These are phyloP conservation scores for Peromyscus nudipes DNA, from an alignment of 2,797 vertebrate genomes.

Conservation along the genomic window DNA sequence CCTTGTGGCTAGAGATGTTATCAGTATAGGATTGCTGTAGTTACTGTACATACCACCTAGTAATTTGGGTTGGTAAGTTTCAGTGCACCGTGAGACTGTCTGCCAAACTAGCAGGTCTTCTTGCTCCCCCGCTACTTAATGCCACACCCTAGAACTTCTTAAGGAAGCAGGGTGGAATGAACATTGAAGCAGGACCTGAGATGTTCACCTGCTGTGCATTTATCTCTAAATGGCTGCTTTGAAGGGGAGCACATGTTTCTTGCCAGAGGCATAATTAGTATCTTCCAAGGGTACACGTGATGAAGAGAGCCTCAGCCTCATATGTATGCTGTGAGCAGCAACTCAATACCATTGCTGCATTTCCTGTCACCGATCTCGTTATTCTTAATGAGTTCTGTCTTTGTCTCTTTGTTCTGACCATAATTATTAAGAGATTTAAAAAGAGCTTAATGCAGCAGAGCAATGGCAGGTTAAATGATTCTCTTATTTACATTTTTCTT, in stretches of 20 bases:
- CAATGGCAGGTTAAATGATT: constrained; percentile 74
- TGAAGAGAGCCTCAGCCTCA: neutral
- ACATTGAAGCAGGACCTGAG: constrained; percentile 17
- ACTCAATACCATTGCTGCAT: neutral
- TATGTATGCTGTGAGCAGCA: accelerated
- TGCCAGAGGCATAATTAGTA: constrained; percentile 84
- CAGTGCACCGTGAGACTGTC: constrained; percentile 33
- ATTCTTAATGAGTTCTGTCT: constrained; percentile 78
- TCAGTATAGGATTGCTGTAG: neutral
- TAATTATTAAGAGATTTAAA: constrained; percentile 85
- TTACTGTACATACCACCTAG: neutral
- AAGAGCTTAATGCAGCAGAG: constrained; percentile 70
- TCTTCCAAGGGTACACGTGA: neutral
- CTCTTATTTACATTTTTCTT: constrained; percentile 75
- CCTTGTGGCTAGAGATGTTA: neutral
- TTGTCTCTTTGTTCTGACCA: constrained; percentile 76
- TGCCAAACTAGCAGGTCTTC: constrained; percentile 22
- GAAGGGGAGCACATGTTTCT: constrained; percentile 71
- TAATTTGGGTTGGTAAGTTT: constrained; percentile 62
- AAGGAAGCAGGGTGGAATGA: constrained; percentile 23
- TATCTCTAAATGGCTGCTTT: constrained; percentile 84
- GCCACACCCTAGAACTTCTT: constrained; percentile 79
- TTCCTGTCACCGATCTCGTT: constrained; percentile 76
- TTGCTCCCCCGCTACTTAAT: constrained; percentile 28
- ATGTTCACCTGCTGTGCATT: constrained; percentile 75